Evolutionary conservation across 2,888 invertebrate genomes (phyloP).

Genomic region (Hetaerina titia): DNA sequence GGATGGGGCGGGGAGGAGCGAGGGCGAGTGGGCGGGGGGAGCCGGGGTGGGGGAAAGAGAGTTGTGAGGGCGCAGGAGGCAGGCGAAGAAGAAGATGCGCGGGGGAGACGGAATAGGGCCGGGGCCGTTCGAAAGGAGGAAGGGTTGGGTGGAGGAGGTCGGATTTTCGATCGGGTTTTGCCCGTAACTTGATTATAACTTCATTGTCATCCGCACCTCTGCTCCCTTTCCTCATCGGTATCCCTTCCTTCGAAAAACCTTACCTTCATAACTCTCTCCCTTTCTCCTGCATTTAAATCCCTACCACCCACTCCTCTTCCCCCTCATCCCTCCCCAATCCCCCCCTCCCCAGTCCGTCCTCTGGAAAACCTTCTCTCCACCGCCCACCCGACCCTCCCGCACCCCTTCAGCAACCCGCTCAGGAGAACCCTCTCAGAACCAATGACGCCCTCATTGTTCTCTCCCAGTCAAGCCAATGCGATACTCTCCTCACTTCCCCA

Average conservation of each 20-base stretch:
- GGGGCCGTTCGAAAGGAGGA: background rate
- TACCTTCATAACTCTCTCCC: background rate
- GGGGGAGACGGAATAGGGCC: background rate
- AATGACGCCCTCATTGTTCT: constrained; percentile 10
- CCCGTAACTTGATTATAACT: constrained; percentile 62
- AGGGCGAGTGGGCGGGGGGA: background rate
- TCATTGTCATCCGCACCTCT: constrained; percentile 58
- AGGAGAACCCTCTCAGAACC: background rate
- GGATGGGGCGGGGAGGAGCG: no score
- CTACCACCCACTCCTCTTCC: background rate
- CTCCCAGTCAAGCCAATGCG: constrained; percentile 45
- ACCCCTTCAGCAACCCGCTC: background rate
- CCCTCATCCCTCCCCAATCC: background rate
- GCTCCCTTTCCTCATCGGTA: background rate
- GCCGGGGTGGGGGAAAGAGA: background rate
- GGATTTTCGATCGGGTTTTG: constrained; percentile 39
- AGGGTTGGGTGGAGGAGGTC: background rate
- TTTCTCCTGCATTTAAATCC: background rate
- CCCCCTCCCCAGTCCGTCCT: background rate
- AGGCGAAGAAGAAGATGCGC: background rate
- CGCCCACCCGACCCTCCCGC: background rate
- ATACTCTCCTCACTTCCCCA: background rate
- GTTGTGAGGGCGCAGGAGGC: no score
- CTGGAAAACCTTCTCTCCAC: background rate
- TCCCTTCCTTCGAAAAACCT: background rate